A percentile compares a stretch with the other conserved stretches of the same genome.
phyloP scores from a whole-genome alignment of 2,113 vertebrate species.

The Glaucomys volans region DNA sequence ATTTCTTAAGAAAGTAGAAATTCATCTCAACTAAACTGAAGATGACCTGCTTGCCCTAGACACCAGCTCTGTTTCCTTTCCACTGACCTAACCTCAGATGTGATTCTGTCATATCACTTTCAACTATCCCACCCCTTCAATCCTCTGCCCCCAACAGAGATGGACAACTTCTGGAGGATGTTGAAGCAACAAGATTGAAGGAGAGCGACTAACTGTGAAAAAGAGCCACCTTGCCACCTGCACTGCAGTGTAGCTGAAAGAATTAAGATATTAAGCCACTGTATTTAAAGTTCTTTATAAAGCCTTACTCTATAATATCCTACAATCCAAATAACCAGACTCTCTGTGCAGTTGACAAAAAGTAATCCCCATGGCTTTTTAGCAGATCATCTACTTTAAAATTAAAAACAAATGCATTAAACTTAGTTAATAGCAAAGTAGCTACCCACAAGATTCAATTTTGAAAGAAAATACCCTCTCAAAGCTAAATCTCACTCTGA shows the following conservation, averaged over 20 bases:
- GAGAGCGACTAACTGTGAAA: neutral
- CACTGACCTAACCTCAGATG: neutral
- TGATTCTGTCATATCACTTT: too few species aligned
- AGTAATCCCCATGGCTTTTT: neutral
- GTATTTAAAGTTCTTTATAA: neutral
- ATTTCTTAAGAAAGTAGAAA: slow-evolving; percentile 7
- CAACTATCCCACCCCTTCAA: too few species aligned
- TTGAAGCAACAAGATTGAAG: neutral
- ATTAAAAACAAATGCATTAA: neutral
- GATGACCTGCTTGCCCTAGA: neutral
- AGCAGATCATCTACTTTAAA: neutral
- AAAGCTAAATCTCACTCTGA: neutral
- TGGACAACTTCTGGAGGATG: fast-evolving
- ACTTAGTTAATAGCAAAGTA: neutral
- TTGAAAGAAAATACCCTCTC: neutral
- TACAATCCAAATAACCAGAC: neutral
- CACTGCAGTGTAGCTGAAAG: neutral
- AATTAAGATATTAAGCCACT: neutral
- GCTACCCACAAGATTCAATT: neutral
- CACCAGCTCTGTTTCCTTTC: neutral
- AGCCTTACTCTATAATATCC: neutral
- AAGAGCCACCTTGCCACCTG: neutral
- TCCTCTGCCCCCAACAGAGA: too few species aligned
- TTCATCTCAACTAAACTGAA: neutral
- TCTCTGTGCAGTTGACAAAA: neutral